Base-by-base conservation (phyloP, 2,888 invertebrate species). In the Gastracanthus pulcherrimus region DNA sequence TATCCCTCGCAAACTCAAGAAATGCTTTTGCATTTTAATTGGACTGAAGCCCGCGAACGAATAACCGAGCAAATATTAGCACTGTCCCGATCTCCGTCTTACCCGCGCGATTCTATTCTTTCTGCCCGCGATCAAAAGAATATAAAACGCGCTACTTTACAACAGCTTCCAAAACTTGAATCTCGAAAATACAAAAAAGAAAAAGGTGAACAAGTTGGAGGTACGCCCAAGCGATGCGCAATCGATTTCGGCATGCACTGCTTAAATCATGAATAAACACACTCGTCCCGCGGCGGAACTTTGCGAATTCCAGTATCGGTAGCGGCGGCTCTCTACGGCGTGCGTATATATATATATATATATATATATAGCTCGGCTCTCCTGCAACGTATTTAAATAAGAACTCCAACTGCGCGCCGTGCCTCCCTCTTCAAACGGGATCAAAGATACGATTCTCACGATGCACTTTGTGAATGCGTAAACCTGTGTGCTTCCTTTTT, bases 331-430 rank as follows among this genome's bases (percentile, higher is more conserved):
- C 23, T 26, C 16, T 4, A 58, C 9, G 9, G 19, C 16, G 1
- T 55, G n/a, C 26, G 2, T 55, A 55, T 26, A 23, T n/a, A n/a
- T 48, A 36, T 62, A 19, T 19, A 11, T 23, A 19, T 4, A 48
- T n/a, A 16, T 19, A 69, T n/a, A 72, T n/a, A 58, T 7, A 38
- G 19, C 16, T n/a, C 3, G 41, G 31, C 29, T 13, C 11, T 11
- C 26, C 11, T 26, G 55, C 71, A 45, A 48, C 26, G 70, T 78
- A 78, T 78, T 78, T 51, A 78, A 78, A 78, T 78, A 78, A 71
- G 70, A 60, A 77, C 26, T 23, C 26, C 38, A n/a, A 11, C 29
- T 13, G 55, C 55, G 38, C 23, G 38, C 29, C 36, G 34, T 62
- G 5, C 11, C 26, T 31, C 9, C 31, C n/a, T 3, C 70, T 70